phyloP scores from a whole-genome alignment of 2,797 vertebrate species.

The Myoxocephalus aenaeus region DNA sequence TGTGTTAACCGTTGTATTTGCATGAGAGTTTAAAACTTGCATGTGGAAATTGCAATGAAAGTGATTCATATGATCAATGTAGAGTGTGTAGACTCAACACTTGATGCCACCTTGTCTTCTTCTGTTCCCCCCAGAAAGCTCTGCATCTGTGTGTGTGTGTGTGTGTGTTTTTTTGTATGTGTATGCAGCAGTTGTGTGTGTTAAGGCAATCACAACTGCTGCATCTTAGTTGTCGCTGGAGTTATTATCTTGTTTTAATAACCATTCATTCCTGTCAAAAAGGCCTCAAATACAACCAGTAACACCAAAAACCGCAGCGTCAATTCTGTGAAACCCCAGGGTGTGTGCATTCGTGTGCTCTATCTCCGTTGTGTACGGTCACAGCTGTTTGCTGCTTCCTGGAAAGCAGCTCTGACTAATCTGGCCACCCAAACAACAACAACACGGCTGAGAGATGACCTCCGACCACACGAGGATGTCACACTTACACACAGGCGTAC shows the following conservation, averaged over 20 bases:
- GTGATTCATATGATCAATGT: conserved; percentile 27
- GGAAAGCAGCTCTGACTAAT: conserved; percentile 56
- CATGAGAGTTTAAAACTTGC: neutral
- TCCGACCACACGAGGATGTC: neutral
- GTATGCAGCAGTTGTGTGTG: neutral
- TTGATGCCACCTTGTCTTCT: neutral
- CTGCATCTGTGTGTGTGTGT: neutral
- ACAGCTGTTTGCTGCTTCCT: conserved; percentile 31
- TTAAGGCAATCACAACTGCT: neutral
- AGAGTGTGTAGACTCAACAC: neutral
- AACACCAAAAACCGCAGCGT: no score
- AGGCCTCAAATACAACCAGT: neutral
- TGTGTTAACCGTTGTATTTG: conserved; percentile 13
- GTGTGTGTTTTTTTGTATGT: neutral
- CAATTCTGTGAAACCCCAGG: neutral
- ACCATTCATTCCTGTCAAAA: neutral
- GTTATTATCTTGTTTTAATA: neutral
- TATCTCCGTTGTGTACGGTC: neutral
- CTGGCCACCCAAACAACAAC: conserved; percentile 48
- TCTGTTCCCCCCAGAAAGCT: conserved; percentile 7
- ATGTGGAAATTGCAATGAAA: conserved; percentile 15
- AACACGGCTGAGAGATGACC: conserved; percentile 42
- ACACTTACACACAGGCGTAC: neutral
- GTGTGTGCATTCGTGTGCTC: neutral
- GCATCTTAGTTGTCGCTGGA: neutral